A percentile compares a stretch with the other conserved stretches of the same genome.
phyloP scores from a whole-genome alignment of 1,140 invertebrate species.

The Brachionus angularis region DNA sequence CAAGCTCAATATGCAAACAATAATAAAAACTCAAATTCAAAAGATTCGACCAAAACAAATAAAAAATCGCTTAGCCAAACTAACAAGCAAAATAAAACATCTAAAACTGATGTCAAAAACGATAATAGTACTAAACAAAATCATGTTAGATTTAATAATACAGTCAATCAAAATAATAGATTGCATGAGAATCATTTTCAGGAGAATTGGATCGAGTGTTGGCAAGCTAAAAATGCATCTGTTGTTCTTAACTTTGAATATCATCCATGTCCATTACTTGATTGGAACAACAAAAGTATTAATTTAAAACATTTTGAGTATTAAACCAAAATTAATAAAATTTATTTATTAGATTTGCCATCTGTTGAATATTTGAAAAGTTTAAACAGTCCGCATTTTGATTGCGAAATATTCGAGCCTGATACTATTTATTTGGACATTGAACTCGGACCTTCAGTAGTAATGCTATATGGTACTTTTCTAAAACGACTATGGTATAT shows the following conservation, averaged over 20 bases:
- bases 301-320: not conserved
- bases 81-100: constrained; percentile 10
- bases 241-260: constrained; percentile 42
- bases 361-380: constrained; percentile 16
- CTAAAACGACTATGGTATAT: constrained; percentile 39
- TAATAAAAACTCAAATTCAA: too few species aligned
- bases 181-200: not conserved
- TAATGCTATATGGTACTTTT: constrained; percentile 38
- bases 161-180: not conserved
- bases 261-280: constrained; percentile 28
- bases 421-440: constrained; percentile 38
- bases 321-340: not conserved
- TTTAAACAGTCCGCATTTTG: constrained; percentile 34
- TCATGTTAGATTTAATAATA: constrained; percentile 27
- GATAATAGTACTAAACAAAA: not conserved
- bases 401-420: constrained; percentile 34
- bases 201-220: constrained; percentile 42
- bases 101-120: not conserved
- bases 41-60: not conserved
- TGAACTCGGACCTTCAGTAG: constrained; percentile 22
- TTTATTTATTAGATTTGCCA: not conserved
- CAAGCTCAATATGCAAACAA: too few species aligned
- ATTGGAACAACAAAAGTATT: constrained; percentile 43
- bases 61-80: too few species aligned
- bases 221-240: constrained; percentile 37